phyloP scores from a whole-genome alignment of 1,140 invertebrate genomes.

The Drosophila athabasca region DNA sequence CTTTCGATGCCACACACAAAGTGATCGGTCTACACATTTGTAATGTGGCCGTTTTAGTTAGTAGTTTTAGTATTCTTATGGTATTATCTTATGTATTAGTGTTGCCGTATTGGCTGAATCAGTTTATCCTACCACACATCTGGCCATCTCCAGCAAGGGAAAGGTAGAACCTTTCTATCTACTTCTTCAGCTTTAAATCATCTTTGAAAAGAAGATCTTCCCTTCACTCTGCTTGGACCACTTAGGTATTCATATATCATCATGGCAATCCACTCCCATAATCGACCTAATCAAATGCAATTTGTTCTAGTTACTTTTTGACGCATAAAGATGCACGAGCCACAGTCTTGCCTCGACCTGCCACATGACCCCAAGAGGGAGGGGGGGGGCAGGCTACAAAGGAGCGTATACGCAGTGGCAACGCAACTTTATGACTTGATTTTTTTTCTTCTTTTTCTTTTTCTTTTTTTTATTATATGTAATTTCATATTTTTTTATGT shows the following conservation, averaged over 20 bases:
- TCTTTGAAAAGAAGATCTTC: not conserved
- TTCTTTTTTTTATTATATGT: slow-evolving; percentile 61
- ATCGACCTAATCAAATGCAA: slow-evolving; percentile 53
- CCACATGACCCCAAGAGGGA: slow-evolving; percentile 3
- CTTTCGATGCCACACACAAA: too few species aligned
- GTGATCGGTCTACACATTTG: too few species aligned
- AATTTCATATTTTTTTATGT: slow-evolving; percentile 72
- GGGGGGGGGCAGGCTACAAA: too few species aligned
- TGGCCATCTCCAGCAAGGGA: too few species aligned
- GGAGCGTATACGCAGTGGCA: slow-evolving; percentile 33
- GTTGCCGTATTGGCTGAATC: too few species aligned
- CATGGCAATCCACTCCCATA: slow-evolving; percentile 14
- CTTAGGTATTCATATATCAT: slow-evolving; percentile 28
- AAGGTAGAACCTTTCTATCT: too few species aligned
- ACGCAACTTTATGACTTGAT: slow-evolving; percentile 72
- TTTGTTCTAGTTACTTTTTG: slow-evolving; percentile 61
- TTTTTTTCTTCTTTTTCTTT: slow-evolving; percentile 33
- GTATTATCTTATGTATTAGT: too few species aligned
- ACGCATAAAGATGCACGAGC: slow-evolving; percentile 12
- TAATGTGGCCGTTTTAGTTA: too few species aligned
- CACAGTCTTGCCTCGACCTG: not conserved
- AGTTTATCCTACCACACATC: too few species aligned
- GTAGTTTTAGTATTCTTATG: too few species aligned
- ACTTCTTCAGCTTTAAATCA: not conserved
- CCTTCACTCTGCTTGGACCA: not conserved